Percentiles rank a stretch among this genome's conserved stretches.
Evolutionary conservation across 2,888 invertebrate species (phyloP).

Genomic region (Cyclophora albipunctata): DNA sequence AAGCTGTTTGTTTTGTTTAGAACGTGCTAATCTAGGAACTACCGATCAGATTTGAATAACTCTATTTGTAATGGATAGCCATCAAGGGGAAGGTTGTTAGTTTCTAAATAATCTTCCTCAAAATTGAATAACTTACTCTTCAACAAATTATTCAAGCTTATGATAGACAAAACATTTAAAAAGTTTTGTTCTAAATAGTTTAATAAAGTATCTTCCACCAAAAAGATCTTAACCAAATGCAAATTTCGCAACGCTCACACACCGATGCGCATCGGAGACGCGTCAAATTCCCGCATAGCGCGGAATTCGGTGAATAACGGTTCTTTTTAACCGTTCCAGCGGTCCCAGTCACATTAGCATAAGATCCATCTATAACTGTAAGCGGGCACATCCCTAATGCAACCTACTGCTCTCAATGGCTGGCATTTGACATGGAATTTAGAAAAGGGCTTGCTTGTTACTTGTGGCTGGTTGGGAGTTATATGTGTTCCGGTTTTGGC

Average conservation of each 20-base stretch:
- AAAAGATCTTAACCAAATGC: no score
- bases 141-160: no score
- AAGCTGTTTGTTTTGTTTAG: no score
- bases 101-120: no score
- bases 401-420: constrained; percentile 6
- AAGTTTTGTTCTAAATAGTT: no score
- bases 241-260: neutral
- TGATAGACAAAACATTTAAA: no score
- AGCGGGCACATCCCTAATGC: constrained; percentile 8
- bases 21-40: no score
- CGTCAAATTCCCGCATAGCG: constrained; percentile 20
- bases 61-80: no score
- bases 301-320: constrained; percentile 24
- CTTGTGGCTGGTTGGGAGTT: neutral
- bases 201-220: no score
- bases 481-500: neutral
- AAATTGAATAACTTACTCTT: no score
- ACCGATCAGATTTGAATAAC: no score
- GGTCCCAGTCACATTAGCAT: constrained; percentile 9
- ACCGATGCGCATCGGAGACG: constrained; percentile 16
- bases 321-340: constrained; percentile 16
- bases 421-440: constrained; percentile 5
- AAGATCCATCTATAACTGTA: constrained; percentile 12
- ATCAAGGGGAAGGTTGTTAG: no score
- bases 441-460: constrained; percentile 6